Conservation (phyloP, 2,797 vertebrate species). For the Borostomias antarcticus region DNA sequence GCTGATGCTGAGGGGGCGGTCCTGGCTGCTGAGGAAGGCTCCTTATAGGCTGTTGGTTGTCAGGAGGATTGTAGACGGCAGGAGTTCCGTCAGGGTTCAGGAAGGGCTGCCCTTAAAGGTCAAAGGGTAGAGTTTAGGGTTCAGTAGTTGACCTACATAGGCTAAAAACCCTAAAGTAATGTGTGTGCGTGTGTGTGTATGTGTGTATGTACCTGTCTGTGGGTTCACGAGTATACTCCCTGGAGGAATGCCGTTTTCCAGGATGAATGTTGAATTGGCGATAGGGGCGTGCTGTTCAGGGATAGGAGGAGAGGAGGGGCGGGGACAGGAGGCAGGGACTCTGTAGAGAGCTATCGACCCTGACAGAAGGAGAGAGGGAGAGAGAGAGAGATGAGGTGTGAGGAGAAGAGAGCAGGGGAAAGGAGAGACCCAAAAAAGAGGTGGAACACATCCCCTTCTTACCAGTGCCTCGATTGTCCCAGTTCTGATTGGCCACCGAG, state of each 20-base stretch:
- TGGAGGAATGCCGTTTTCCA: conserved; percentile 91
- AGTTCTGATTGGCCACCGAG: conserved; percentile 50
- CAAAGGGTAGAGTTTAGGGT: conserved; percentile 17
- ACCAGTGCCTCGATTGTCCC: conserved; percentile 58
- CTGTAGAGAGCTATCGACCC: conserved; percentile 83
- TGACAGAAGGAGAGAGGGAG: conserved; percentile 50
- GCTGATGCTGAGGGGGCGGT: conserved; percentile 73
- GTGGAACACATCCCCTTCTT: background rate
- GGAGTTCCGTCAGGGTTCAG: conserved; percentile 94
- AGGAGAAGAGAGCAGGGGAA: conserved; percentile 10
- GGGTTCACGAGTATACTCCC: conserved; percentile 96
- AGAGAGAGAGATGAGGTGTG: conserved; percentile 3
- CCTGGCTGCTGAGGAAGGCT: conserved; percentile 72
- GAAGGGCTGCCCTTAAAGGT: conserved; percentile 89
- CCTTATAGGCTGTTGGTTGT: conserved; percentile 82
- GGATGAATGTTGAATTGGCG: conserved; percentile 83
- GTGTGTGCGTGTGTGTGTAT: conserved; percentile 18
- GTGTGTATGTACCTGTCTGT: conserved; percentile 82
- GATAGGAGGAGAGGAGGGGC: conserved; percentile 69
- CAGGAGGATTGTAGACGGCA: conserved; percentile 92
- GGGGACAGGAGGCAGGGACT: conserved; percentile 66
- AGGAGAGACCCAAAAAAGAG: too few relatives aligned
- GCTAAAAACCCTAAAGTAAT: background rate
- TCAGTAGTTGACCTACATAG: conserved; percentile 8
- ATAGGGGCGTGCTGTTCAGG: conserved; percentile 73